A percentile compares a stretch with the other conserved stretches of the same genome.
These are phyloP conservation scores for Pristionchus entomophagus DNA, from an alignment of 2,888 invertebrate species.

Conservation along the genomic window DNA sequence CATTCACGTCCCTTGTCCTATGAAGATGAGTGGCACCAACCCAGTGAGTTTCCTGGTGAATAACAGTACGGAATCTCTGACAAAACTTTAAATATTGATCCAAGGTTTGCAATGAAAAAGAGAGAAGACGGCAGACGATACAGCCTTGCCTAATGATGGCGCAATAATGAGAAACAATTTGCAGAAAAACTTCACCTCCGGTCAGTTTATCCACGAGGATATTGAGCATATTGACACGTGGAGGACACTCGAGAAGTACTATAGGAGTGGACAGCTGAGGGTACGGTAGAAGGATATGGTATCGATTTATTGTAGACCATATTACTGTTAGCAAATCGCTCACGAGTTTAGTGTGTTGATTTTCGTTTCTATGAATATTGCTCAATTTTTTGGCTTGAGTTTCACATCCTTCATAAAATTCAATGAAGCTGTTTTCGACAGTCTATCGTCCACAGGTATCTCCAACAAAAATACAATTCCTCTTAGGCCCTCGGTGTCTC, in stretches of 20 bases:
- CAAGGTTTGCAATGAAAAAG: not conserved
- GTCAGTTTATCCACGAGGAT: not conserved
- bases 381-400: too few relatives aligned
- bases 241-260: conserved; percentile 64
- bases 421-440: not conserved
- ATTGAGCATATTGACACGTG: conserved; percentile 66
- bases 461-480: not conserved
- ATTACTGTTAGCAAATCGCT: not conserved
- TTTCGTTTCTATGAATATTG: too few relatives aligned
- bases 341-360: not conserved
- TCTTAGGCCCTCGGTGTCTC: conserved; percentile 66
- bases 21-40: conserved; percentile 30
- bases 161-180: too few relatives aligned
- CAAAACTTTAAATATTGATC: not conserved
- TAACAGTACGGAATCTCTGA: not conserved
- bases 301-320: not conserved
- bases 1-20: conserved; percentile 62
- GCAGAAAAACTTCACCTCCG: not conserved
- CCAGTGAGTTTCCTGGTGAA: not conserved
- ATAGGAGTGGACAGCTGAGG: conserved; percentile 59
- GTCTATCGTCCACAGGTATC: not conserved
- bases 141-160: too few relatives aligned
- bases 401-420: not conserved
- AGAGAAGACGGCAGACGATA: not conserved
- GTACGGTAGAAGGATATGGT: conserved; percentile 14